Evolutionary conservation across 2,888 invertebrate genomes (phyloP), one percentile per base, ranked within the genome.

Genomic region (Apodemia duryi): DNA sequence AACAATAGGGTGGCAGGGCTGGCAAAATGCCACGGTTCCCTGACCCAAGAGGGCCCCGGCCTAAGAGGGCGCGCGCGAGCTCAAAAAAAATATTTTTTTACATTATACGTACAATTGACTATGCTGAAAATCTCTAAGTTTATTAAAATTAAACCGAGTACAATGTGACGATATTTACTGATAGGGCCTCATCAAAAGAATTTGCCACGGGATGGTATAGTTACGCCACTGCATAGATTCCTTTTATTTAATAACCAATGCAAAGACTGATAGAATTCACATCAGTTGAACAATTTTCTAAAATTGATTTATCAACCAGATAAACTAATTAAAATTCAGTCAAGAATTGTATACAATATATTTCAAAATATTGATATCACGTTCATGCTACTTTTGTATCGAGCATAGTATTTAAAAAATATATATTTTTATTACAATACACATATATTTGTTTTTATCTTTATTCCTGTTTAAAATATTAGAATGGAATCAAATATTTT

Each of bases 221-320:
- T 21, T 21, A 21, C 21, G 21, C 21, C 21, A 21, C 21, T 21
- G 21, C 21, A 21, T 21, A 21, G 68, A 66, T 29, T 57, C n/a
- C 13, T 35, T 57, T 60, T 35, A 57, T n/a, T 60, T 32, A 13
- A 29, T 60, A 35, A 60, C 35, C n/a, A 51, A 51, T 51, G 51
- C 51, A 51, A 51, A 21, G 6, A 21, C 21, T n/a, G 32, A 57
- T 13, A 28, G 29, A 10, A 35, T 32, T n/a, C n/a, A 35, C 35
- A 60, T 60, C 60, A 60, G 60, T n/a, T 29, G 29, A 11, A 57
- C 10, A 57, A 5, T 57, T 57, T 35, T 2, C 60, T 32, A 70
- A 67, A 68, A 65, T 69, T 51, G 61, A 46, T 46, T n/a, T 21
- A 54, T 54, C n/a, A 38, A 21, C 11, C 21, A 51, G 54, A 69